These are phyloP conservation scores for Pseudolycoriella hygida DNA, from an alignment of 2,888 invertebrate genomes.

Conservation along the genomic window DNA sequence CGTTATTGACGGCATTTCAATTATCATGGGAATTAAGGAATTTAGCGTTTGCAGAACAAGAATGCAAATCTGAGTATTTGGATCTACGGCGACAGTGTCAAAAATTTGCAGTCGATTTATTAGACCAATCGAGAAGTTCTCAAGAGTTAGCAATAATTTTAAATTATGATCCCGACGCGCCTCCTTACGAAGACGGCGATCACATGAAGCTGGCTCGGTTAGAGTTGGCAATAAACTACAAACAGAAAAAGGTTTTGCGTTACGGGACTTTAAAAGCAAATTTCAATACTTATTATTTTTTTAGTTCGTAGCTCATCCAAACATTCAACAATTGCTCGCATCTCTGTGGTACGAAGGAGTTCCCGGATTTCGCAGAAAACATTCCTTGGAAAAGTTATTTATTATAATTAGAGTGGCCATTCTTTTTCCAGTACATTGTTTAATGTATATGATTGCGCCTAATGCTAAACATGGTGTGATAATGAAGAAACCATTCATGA, in stretches of 20 bases:
- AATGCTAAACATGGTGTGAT: slow-evolving; percentile 61
- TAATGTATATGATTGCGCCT: slow-evolving; percentile 71
- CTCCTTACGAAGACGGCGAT: slow-evolving; percentile 57
- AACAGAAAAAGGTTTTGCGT: slow-evolving; percentile 70
- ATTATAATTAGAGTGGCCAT: slow-evolving; percentile 59
- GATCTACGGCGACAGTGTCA: slow-evolving; percentile 73
- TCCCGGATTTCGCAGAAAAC: slow-evolving; percentile 79
- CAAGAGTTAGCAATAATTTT: slow-evolving; percentile 84
- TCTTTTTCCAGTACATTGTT: slow-evolving; percentile 74
- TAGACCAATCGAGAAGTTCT: slow-evolving; percentile 83
- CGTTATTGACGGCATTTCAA: slow-evolving; percentile 84
- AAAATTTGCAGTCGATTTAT: slow-evolving; percentile 75
- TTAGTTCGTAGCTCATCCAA: slow-evolving; percentile 87
- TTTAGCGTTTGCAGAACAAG: slow-evolving; percentile 79
- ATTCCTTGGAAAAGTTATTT: slow-evolving; percentile 49
- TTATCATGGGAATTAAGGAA: slow-evolving; percentile 86
- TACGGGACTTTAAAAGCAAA: no score
- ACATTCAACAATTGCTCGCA: slow-evolving; percentile 81
- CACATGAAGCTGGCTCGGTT: slow-evolving; percentile 72
- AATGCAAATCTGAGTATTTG: slow-evolving; percentile 80
- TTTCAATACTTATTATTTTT: background rate
- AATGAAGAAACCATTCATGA: slow-evolving; percentile 90
- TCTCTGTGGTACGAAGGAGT: slow-evolving; percentile 92
- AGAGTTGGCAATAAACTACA: slow-evolving; percentile 80
- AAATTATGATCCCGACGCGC: slow-evolving; percentile 70